Conservation (phyloP, 2,797 vertebrate genomes). For the Lindbergichthys nudifrons region DNA sequence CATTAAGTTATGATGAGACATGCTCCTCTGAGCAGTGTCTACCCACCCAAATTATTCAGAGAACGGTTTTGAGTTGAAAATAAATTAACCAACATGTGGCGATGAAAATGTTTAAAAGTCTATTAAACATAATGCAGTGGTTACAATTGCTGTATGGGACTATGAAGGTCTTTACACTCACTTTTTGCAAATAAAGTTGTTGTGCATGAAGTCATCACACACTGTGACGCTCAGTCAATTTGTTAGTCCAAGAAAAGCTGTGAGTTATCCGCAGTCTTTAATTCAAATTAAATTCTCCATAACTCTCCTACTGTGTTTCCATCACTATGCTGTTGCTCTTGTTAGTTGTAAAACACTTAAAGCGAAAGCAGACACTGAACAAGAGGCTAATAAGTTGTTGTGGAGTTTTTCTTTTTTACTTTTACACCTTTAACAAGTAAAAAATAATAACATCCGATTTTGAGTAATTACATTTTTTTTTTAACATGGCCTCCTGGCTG, state of each 20-base stretch:
- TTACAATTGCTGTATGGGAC: neutral
- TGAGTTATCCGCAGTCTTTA: conserved; percentile 15
- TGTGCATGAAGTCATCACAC: neutral
- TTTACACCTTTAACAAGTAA: neutral
- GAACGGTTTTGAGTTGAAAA: conserved; percentile 13
- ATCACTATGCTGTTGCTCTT: neutral
- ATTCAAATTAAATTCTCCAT: conserved; percentile 38
- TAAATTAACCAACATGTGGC: neutral
- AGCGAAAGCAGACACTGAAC: neutral
- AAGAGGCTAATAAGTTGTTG: neutral
- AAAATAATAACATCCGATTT: neutral
- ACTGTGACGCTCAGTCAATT: conserved; percentile 21
- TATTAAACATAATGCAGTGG: conserved; percentile 1
- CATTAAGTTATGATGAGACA: conserved; percentile 57
- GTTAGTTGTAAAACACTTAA: conserved; percentile 18
- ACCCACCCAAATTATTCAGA: conserved; percentile 35
- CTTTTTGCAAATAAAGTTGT: neutral
- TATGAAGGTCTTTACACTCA: neutral
- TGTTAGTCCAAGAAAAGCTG: neutral
- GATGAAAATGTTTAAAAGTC: conserved; percentile 2
- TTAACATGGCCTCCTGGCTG: neutral
- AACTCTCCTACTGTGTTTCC: neutral
- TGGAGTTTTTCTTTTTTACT: neutral
- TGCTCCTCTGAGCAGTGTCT: conserved; percentile 39
- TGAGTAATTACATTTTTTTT: neutral